phyloP scores from a whole-genome alignment of 1,140 invertebrate species.

The Conus betulinus region DNA sequence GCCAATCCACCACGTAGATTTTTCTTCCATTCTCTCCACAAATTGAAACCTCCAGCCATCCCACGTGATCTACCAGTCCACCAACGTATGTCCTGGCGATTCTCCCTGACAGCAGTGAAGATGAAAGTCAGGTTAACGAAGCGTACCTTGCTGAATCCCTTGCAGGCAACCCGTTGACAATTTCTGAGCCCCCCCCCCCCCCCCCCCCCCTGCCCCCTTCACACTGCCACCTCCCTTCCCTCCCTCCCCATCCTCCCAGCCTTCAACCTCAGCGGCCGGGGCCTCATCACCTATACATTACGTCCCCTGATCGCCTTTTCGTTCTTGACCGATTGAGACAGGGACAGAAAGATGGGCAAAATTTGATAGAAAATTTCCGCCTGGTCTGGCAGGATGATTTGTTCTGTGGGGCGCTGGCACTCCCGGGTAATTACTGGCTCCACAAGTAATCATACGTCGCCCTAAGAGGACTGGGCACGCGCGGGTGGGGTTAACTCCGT shows the following conservation, averaged over 20 bases:
- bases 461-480: constrained; percentile 2
- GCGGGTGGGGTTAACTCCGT: constrained; percentile 11
- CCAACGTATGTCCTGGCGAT: neutral
- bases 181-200: neutral
- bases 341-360: constrained; percentile 14
- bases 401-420: constrained; percentile 21
- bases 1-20: too few relatives aligned
- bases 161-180: constrained; percentile 13
- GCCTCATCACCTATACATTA: constrained; percentile 34
- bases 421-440: constrained; percentile 31
- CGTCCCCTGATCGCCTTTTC: constrained; percentile 35
- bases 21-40: neutral
- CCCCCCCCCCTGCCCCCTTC: neutral
- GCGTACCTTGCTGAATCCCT: neutral
- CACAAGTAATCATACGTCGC: constrained; percentile 38
- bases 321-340: constrained; percentile 35
- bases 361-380: constrained; percentile 40
- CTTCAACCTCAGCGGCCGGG: neutral
- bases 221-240: neutral
- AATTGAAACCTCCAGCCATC: neutral
- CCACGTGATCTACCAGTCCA: neutral
- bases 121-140: constrained; percentile 29
- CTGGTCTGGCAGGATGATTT: constrained; percentile 32
- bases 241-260: neutral
- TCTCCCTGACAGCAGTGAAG: neutral